phyloP scores from a whole-genome alignment of 2,797 vertebrate species.

The Lacerta agilis region DNA sequence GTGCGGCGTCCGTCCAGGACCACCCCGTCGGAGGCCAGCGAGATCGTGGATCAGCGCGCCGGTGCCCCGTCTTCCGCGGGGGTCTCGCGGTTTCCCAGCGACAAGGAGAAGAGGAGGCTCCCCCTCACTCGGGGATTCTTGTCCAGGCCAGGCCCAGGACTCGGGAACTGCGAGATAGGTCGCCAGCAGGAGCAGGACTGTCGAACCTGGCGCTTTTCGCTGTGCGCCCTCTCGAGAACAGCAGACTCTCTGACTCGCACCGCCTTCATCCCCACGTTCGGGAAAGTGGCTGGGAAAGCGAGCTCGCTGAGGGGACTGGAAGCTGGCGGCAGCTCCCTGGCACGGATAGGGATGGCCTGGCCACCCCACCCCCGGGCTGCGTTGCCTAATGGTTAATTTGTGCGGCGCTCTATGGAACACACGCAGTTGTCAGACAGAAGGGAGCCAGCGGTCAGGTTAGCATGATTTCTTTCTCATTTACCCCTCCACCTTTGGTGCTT shows the following conservation, averaged over 20 bases:
- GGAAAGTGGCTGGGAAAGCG: background rate
- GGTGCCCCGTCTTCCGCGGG: background rate
- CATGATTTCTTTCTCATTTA: background rate
- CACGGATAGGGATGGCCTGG: too few species aligned
- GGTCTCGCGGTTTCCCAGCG: background rate
- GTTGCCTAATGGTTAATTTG: background rate
- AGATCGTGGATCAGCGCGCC: background rate
- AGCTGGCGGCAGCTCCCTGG: background rate
- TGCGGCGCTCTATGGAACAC: background rate
- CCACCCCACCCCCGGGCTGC: background rate
- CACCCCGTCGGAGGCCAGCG: background rate
- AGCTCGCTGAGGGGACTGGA: background rate
- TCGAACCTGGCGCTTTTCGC: background rate
- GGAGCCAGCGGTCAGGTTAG: background rate
- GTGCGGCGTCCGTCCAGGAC: background rate
- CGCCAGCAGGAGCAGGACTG: too few species aligned
- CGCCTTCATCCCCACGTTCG: background rate
- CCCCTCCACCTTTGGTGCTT: background rate
- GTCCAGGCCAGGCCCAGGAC: background rate
- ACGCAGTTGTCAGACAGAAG: background rate
- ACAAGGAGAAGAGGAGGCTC: background rate
- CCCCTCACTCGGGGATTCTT: too few species aligned
- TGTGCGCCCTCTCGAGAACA: background rate
- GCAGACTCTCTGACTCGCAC: too few species aligned
- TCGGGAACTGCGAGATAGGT: background rate